Conservation (phyloP, 1,140 invertebrate genomes). For the Drosophila trapezifrons region DNA sequence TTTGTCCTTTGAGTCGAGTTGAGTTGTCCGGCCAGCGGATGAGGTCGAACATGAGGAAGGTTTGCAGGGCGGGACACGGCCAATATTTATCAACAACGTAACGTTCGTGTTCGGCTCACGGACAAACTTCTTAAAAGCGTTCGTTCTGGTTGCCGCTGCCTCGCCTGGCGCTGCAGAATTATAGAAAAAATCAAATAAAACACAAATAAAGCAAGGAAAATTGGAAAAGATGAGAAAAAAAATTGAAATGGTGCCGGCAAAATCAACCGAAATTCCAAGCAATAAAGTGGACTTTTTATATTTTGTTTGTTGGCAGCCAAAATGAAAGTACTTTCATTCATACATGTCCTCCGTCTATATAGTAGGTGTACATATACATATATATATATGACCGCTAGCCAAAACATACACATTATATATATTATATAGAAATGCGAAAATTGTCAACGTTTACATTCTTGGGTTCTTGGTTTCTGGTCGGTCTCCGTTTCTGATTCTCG, state of each 20-base stretch:
- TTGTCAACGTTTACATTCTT: slow-evolving; percentile 72
- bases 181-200: slow-evolving; percentile 74
- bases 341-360: slow-evolving; percentile 29
- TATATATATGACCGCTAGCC: slow-evolving; percentile 20
- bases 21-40: slow-evolving; percentile 38
- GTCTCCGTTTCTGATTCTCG: slow-evolving; percentile 4
- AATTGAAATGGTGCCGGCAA: slow-evolving; percentile 25
- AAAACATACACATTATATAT: slow-evolving; percentile 40
- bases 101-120: slow-evolving; percentile 70
- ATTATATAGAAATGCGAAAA: slow-evolving; percentile 55
- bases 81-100: slow-evolving; percentile 80
- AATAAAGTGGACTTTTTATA: slow-evolving; percentile 72
- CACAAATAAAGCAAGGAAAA: slow-evolving; percentile 60
- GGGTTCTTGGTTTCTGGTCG: slow-evolving; percentile 52
- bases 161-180: slow-evolving; percentile 60
- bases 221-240: slow-evolving; percentile 41
- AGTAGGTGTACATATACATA: slow-evolving; percentile 12
- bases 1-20: slow-evolving; percentile 48
- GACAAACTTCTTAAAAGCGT: slow-evolving; percentile 76
- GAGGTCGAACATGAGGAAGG: slow-evolving; percentile 20
- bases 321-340: slow-evolving; percentile 67
- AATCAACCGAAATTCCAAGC: slow-evolving; percentile 48
- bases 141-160: slow-evolving; percentile 8
- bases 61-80: slow-evolving; percentile 42
- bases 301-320: slow-evolving; percentile 68